These are phyloP conservation scores for Chondrilla cf. caribensis DNA, from an alignment of 37 sponge, comb jelly and placozoan species.

Conservation along the genomic window DNA sequence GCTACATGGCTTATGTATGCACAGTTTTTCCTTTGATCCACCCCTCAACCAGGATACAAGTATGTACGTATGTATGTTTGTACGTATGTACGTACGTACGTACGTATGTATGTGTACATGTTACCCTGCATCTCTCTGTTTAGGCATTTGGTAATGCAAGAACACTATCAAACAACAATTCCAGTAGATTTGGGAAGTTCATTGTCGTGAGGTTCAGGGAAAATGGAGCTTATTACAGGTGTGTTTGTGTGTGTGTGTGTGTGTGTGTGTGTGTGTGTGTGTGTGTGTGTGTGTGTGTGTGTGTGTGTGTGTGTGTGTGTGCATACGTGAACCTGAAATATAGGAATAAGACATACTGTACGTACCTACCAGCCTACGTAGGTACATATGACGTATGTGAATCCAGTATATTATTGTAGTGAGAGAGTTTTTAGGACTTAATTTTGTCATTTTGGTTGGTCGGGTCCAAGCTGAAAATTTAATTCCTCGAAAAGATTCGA, in stretches of 20 bases:
- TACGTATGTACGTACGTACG: no score
- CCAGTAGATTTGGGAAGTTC: slow-evolving; percentile 96
- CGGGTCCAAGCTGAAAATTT: no score
- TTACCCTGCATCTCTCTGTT: background rate
- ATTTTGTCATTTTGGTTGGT: no score
- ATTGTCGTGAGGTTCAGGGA: slow-evolving; percentile 85
- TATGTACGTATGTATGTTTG: no score
- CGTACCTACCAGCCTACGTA: background rate
- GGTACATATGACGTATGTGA: background rate
- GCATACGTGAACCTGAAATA: background rate
- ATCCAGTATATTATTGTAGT: no score
- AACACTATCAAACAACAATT: slow-evolving; percentile 92
- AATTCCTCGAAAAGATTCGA: no score
- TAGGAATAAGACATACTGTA: no score
- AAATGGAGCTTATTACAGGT: slow-evolving; percentile 67
- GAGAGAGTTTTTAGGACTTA: no score
- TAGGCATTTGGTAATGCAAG: slow-evolving; percentile 95
- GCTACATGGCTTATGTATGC: background rate
- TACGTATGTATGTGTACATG: background rate
- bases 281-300: slow-evolving; percentile 22
- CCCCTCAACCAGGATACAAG: no score
- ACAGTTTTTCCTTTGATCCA: no score
- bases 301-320: slow-evolving; percentile 19
- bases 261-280: slow-evolving; percentile 37
- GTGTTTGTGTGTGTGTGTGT: slow-evolving; percentile 3